A percentile compares a stretch with the other conserved stretches of the same genome.
Evolutionary conservation across 1,140 invertebrate genomes (phyloP).

Genomic region (Meloidogyne hapla): DNA sequence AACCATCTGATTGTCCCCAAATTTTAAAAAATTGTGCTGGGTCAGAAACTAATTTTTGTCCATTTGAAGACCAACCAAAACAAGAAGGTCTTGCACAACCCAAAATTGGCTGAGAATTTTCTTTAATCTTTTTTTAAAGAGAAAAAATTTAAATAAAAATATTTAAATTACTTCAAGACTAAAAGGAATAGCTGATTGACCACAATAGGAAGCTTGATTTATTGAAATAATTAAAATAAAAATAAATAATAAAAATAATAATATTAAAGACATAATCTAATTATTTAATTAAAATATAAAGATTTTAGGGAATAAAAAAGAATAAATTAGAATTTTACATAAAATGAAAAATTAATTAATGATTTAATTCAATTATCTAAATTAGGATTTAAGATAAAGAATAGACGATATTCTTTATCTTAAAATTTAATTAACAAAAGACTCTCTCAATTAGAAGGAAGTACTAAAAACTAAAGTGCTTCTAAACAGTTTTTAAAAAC

Average conservation of each 20-base stretch:
- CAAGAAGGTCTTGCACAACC: constrained; percentile 59
- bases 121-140: constrained; percentile 39
- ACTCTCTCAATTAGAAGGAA: no score
- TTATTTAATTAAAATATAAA: not conserved
- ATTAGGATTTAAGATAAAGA: no score
- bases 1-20: constrained; percentile 32
- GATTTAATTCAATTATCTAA: no score
- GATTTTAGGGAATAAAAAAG: no score
- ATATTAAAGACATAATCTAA: not conserved
- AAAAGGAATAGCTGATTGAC: constrained; percentile 53
- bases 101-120: constrained; percentile 57
- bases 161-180: constrained; percentile 51
- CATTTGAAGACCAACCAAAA: constrained; percentile 54
- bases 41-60: constrained; percentile 39
- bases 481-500: no score
- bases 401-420: no score
- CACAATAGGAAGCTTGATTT: constrained; percentile 51
- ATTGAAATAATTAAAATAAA: not conserved
- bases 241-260: not conserved
- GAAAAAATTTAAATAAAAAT: constrained; percentile 16
- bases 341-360: no score
- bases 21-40: constrained; percentile 52
- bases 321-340: no score
- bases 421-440: no score
- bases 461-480: no score